Evolutionary conservation across 1,140 invertebrate species (phyloP), one percentile per base, ranked within the genome.

Genomic region (Trichonephila clavipes): DNA sequence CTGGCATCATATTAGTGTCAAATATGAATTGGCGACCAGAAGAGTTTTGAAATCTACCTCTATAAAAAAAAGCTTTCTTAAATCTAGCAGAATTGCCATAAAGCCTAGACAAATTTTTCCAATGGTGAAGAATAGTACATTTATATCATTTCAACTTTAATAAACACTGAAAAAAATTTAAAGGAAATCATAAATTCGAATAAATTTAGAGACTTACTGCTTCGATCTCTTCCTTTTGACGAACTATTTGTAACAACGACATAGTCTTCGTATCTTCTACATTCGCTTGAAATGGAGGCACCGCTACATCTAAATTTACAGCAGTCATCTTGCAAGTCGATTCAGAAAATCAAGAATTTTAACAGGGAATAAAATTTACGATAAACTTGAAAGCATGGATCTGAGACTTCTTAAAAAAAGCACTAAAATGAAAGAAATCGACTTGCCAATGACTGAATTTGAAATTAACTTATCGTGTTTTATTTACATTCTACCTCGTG

Each of bases 331-430:
- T 77, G 16, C 72, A 77, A 77, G 16, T 7, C 34, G 34, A 40
- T 77, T 18, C 3, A 16, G 34, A 77, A 14, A 69, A 24, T 34
- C 16, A 10, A 77, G 72, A 77, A 77, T 77, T 77, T 77, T 77
- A 40, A 77, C 18, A 77, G 72, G 28, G 28, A 77, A 34, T 19
- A 18, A 77, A 77, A 77, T 77, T 77, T 77, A 77, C 5, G 72
- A 77, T 16, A 77, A 77, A 34, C 72, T 77, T 77, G 72, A 34
- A 77, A 77, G 28, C 72, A 77, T 77, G 72, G 28, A 77, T 77
- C 72, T 77, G 72, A 77, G 72, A 77, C 72, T 77, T 34, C 72
- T 77, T 77, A 34, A 77, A 77, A n/a, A 64, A 19, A 28, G 34
- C 28, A 72, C 69, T 72, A 72, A 72, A 72, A 72, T 72, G 69